phyloP scores from a whole-genome alignment of 1,140 invertebrate genomes.

The Vanessa tameamea region DNA sequence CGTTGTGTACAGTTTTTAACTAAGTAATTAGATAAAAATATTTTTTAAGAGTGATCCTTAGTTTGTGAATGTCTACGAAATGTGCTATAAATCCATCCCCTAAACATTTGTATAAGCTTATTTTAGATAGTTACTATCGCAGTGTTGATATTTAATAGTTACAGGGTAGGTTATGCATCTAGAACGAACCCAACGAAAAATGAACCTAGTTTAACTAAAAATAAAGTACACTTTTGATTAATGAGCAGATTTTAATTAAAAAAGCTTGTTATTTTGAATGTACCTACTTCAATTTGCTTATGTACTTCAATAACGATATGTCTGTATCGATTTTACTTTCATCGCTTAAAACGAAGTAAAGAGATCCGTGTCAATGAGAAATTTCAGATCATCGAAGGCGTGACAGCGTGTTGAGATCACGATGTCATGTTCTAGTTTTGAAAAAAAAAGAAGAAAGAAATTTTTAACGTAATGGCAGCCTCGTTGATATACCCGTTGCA shows the following conservation, averaged over 20 bases:
- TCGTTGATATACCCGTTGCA: background rate
- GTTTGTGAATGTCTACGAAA: conserved; percentile 40
- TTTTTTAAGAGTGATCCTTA: conserved; percentile 25
- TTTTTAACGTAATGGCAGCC: background rate
- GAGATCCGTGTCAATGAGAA: background rate
- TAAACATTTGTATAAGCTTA: conserved; percentile 21
- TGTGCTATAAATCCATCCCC: conserved; percentile 48
- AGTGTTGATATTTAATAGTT: conserved; percentile 53
- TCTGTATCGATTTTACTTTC: background rate
- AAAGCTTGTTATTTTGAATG: background rate
- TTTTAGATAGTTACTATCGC: conserved; percentile 23
- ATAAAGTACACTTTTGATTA: conserved; percentile 29
- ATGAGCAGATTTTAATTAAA: conserved; percentile 30
- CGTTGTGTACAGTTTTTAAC: conserved; percentile 20
- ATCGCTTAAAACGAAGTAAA: background rate
- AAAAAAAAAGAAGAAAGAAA: background rate
- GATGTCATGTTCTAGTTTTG: background rate
- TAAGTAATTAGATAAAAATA: conserved; percentile 17
- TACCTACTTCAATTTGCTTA: background rate
- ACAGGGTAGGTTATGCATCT: conserved; percentile 61
- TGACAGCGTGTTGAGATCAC: background rate
- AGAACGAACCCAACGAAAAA: conserved; percentile 60
- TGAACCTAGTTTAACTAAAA: conserved; percentile 41
- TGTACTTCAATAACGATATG: background rate
- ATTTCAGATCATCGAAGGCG: background rate